Conservation (phyloP, 2,888 invertebrate species). For the Atethmia centrago region DNA sequence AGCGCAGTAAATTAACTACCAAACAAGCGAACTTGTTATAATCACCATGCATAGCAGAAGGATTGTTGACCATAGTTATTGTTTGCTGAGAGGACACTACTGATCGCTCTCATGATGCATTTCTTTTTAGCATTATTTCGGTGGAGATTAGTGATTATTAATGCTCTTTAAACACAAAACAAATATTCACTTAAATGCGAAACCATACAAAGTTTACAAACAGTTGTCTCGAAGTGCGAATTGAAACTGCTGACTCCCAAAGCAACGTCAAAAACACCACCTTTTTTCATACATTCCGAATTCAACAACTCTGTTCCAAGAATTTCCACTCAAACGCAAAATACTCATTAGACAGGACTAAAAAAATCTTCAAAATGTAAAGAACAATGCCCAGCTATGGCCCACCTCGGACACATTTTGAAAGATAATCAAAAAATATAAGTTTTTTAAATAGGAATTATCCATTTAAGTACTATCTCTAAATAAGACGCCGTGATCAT, state of each 20-base stretch:
- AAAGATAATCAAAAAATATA: too few species aligned
- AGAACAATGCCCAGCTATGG: too few species aligned
- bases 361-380: constrained; percentile 12
- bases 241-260: constrained; percentile 19
- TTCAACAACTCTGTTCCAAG: constrained; percentile 31
- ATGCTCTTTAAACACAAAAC: background rate
- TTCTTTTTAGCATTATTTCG: background rate
- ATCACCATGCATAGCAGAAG: background rate
- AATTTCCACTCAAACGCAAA: constrained; percentile 22
- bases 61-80: background rate
- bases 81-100: background rate
- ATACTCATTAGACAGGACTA: constrained; percentile 1
- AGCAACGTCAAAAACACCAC: constrained; percentile 8
- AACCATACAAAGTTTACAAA: constrained; percentile 29
- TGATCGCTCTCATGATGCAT: background rate
- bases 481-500: too few species aligned
- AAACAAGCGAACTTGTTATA: background rate
- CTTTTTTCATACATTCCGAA: constrained; percentile 26
- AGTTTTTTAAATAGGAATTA: too few species aligned
- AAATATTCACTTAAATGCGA: background rate
- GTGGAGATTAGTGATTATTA: background rate
- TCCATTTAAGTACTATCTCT: too few species aligned
- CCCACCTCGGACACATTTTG: too few species aligned
- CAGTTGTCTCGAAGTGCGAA: constrained; percentile 31
- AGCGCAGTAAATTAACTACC: background rate